Conservation (phyloP, 2,888 invertebrate species). For the Endomychus coccineus region DNA sequence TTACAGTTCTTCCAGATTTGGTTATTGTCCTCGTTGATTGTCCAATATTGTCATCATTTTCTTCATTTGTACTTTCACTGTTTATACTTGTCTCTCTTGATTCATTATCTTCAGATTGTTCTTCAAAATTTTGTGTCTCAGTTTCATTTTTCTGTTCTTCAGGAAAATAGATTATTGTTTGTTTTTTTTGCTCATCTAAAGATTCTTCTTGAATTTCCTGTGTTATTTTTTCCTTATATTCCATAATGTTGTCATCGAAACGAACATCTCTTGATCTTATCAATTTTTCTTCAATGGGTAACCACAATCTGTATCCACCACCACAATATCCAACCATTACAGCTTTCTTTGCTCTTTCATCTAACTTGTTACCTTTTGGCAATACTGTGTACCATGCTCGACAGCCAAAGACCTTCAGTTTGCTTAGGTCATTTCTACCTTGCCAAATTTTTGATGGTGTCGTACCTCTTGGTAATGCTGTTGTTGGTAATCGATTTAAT, state of each 20-base stretch:
- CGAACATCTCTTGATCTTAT: conserved; percentile 17
- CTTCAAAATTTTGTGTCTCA: no score
- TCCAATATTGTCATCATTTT: no score
- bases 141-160: no score
- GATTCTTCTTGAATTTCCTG: no score
- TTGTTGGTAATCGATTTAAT: conserved; percentile 6
- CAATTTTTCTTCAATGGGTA: conserved; percentile 13
- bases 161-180: no score
- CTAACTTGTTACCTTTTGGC: conserved; percentile 12
- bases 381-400: conserved; percentile 7
- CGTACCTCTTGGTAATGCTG: not conserved
- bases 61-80: no score
- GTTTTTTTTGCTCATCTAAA: no score
- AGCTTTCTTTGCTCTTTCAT: conserved; percentile 10
- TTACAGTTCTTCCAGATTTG: not conserved
- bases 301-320: conserved; percentile 16
- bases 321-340: conserved; percentile 18
- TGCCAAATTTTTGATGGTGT: not conserved
- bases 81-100: no score
- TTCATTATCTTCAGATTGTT: no score
- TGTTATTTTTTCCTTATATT: no score
- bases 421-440: conserved; percentile 6
- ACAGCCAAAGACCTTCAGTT: conserved; percentile 14
- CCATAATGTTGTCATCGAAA: conserved; percentile 21
- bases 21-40: no score